Evolutionary conservation across 2,797 vertebrate species (phyloP).

Genomic region (Strix occidentalis): DNA sequence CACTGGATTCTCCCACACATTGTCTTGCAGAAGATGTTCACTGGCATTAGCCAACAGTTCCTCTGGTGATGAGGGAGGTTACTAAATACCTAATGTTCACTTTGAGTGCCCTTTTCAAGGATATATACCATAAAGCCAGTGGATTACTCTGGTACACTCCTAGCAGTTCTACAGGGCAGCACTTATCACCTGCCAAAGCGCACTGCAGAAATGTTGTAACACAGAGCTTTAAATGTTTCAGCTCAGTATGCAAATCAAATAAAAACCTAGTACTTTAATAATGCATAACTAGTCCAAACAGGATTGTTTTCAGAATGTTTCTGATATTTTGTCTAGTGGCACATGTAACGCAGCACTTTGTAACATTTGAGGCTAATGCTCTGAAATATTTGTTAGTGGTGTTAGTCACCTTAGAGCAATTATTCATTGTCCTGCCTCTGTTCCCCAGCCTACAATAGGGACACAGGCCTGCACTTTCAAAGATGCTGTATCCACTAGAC

Average conservation of each 20-base stretch:
- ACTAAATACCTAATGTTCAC: not conserved
- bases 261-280: not conserved
- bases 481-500: not conserved
- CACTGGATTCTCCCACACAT: not conserved
- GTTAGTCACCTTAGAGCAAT: not conserved
- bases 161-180: not conserved
- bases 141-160: not conserved
- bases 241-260: not conserved
- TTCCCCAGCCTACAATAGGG: not conserved
- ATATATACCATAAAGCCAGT: not conserved
- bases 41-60: not conserved
- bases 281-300: not conserved
- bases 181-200: not conserved
- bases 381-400: not conserved
- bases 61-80: not conserved
- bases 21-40: not conserved
- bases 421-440: not conserved
- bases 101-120: not conserved
- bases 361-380: not conserved
- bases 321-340: not conserved
- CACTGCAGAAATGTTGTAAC: not conserved
- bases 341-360: rapidly evolving
- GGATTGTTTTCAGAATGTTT: not conserved
- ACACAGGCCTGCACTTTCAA: not conserved
- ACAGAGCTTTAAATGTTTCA: not conserved